phyloP scores from a whole-genome alignment of 2,797 vertebrate species.

The Scomberomorus guttatus region DNA sequence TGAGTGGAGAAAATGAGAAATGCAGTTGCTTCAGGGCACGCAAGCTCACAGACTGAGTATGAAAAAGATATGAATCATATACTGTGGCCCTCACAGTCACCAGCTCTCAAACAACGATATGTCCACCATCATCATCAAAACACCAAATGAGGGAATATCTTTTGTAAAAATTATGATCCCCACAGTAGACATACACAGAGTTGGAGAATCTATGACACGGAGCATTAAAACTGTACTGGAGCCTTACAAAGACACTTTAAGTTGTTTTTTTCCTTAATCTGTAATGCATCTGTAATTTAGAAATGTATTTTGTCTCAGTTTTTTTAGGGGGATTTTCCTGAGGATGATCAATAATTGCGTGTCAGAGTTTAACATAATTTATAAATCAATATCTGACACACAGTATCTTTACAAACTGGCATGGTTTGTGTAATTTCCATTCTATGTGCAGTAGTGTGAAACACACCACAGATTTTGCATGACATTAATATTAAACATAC shows the following conservation, averaged over 20 bases:
- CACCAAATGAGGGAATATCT: too few species aligned
- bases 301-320: background rate
- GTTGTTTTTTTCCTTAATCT: too few species aligned
- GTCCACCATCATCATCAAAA: background rate
- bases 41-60: background rate
- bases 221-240: too few species aligned
- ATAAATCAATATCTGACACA: background rate
- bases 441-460: background rate
- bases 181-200: too few species aligned
- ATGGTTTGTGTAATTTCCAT: background rate
- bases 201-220: too few species aligned
- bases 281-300: too few species aligned
- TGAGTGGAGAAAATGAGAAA: too few species aligned
- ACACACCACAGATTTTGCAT: background rate
- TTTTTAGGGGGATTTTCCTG: background rate
- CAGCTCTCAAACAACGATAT: background rate
- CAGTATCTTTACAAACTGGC: background rate
- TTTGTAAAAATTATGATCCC: too few species aligned
- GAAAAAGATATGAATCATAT: background rate
- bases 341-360: background rate
- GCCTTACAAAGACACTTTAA: background rate
- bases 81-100: background rate
- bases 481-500: slow-evolving; percentile 13
- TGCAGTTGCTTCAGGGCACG: background rate
- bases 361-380: background rate